phyloP scores from a whole-genome alignment of 2,888 invertebrate genomes.

The Tortricodes alternella region DNA sequence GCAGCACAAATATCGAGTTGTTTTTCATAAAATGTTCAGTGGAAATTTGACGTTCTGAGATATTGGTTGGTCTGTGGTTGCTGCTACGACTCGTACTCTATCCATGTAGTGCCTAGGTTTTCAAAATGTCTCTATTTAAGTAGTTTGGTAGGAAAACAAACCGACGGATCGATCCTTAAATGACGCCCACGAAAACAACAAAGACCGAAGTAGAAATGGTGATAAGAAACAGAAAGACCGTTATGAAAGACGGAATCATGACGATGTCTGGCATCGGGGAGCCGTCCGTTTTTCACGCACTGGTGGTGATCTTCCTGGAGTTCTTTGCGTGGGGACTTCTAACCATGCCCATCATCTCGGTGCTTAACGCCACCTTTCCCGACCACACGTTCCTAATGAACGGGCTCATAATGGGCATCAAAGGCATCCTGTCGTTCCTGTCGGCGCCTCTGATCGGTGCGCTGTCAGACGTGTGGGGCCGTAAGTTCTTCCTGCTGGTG shows the following conservation, averaged over 20 bases:
- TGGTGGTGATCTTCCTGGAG: slow-evolving; percentile 99
- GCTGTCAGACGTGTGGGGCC: slow-evolving; percentile 98
- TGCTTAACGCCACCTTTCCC: slow-evolving; percentile 98
- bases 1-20: slow-evolving; percentile 71
- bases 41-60: slow-evolving; percentile 78
- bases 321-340: slow-evolving; percentile 99
- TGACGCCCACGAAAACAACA: slow-evolving; percentile 89
- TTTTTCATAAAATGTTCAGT: slow-evolving; percentile 78
- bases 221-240: slow-evolving; percentile 92
- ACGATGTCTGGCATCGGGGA: slow-evolving; percentile 94
- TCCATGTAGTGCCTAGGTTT: slow-evolving; percentile 74
- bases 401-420: slow-evolving; percentile 99
- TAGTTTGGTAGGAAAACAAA: slow-evolving; percentile 67
- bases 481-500: slow-evolving; percentile 98
- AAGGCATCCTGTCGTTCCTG: slow-evolving; percentile 98
- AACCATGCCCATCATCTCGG: slow-evolving; percentile 97
- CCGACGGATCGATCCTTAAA: slow-evolving; percentile 71
- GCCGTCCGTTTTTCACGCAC: slow-evolving; percentile 98
- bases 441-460: slow-evolving; percentile 99
- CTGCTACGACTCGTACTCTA: slow-evolving; percentile 64
- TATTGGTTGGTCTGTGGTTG: no score
- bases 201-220: slow-evolving; percentile 94
- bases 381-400: slow-evolving; percentile 99
- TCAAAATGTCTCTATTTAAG: slow-evolving; percentile 73
- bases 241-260: slow-evolving; percentile 94